Conservation (phyloP, 1,140 invertebrate genomes). For the Phortica variegata region DNA sequence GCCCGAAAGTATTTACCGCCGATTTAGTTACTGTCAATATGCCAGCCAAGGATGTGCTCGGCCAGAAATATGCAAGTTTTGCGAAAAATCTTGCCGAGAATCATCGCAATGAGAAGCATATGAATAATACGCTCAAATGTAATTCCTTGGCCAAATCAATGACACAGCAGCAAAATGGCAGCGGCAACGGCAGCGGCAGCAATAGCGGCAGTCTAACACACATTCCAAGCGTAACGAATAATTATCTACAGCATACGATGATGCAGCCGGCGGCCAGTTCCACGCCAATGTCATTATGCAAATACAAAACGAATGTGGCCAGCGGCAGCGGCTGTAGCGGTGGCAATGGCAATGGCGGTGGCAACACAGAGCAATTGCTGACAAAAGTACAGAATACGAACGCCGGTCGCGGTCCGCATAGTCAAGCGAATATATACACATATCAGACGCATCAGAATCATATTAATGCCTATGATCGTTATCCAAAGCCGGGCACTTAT, state of each 20-base stretch:
- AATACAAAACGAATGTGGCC: slow-evolving; percentile 22
- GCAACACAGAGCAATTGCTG: slow-evolving; percentile 25
- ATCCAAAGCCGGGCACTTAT: slow-evolving; percentile 58
- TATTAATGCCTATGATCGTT: slow-evolving; percentile 41
- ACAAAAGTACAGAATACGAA: slow-evolving; percentile 44
- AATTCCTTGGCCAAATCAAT: slow-evolving; percentile 5
- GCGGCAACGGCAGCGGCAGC: slow-evolving; percentile 23
- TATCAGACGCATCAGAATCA: slow-evolving; percentile 2
- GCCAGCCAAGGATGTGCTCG: slow-evolving; percentile 76
- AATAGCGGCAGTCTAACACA: slow-evolving; percentile 17
- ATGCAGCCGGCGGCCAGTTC: not conserved
- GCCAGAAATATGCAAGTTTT: slow-evolving; percentile 62
- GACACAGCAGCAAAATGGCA: not conserved
- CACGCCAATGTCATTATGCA: not conserved
- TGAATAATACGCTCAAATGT: slow-evolving; percentile 32
- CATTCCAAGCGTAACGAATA: not conserved
- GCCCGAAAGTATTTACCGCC: slow-evolving; percentile 75
- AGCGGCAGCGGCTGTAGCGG: slow-evolving; percentile 2
- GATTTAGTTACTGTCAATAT: slow-evolving; percentile 76
- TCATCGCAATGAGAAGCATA: slow-evolving; percentile 49
- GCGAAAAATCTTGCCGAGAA: slow-evolving; percentile 58
- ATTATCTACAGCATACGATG: not conserved
- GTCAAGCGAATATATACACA: not conserved
- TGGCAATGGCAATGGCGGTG: slow-evolving; percentile 17
- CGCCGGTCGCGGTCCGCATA: not conserved